Percentiles rank a stretch among this genome's conserved stretches.
These are phyloP conservation scores for Polypterus bichir DNA, from an alignment of 2,113 vertebrate species.

Conservation along the genomic window DNA sequence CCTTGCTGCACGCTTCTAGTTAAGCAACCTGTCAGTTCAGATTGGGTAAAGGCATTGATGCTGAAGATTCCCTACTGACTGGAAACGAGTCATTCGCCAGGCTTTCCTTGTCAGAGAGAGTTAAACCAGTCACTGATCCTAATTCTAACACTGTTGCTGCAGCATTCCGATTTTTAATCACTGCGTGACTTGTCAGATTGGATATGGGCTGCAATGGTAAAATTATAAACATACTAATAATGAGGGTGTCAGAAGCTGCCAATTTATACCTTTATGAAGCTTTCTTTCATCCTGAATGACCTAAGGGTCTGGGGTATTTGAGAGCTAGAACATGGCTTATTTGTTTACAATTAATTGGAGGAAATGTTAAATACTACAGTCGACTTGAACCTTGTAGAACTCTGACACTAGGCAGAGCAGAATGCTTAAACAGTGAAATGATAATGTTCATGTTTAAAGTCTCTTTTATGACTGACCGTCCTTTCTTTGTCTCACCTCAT, in stretches of 20 bases:
- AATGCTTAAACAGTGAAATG: too few species aligned
- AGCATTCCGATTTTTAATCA: slow-evolving; percentile 95
- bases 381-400: too few species aligned
- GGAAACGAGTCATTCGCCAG: slow-evolving; percentile 75
- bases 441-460: too few species aligned
- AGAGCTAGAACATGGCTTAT: too few species aligned
- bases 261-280: slow-evolving; percentile 20
- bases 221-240: slow-evolving; percentile 69
- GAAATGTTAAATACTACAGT: too few species aligned
- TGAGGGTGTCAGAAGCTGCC: slow-evolving; percentile 48
- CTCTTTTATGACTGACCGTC: too few species aligned
- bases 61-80: slow-evolving; percentile 81
- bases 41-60: slow-evolving; percentile 68
- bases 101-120: slow-evolving; percentile 81
- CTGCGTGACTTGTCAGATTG: slow-evolving; percentile 87
- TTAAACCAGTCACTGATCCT: slow-evolving; percentile 85
- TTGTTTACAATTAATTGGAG: too few species aligned
- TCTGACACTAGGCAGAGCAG: too few species aligned
- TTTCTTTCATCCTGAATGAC: slow-evolving; percentile 22
- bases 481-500: too few species aligned
- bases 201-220: slow-evolving; percentile 68
- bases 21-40: slow-evolving; percentile 62
- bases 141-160: slow-evolving; percentile 87
- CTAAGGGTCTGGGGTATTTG: slow-evolving; percentile 10
- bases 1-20: slow-evolving; percentile 25